These are phyloP conservation scores for Arctocebus calabarensis DNA, from an alignment of 2,797 vertebrate genomes.

Conservation along the genomic window DNA sequence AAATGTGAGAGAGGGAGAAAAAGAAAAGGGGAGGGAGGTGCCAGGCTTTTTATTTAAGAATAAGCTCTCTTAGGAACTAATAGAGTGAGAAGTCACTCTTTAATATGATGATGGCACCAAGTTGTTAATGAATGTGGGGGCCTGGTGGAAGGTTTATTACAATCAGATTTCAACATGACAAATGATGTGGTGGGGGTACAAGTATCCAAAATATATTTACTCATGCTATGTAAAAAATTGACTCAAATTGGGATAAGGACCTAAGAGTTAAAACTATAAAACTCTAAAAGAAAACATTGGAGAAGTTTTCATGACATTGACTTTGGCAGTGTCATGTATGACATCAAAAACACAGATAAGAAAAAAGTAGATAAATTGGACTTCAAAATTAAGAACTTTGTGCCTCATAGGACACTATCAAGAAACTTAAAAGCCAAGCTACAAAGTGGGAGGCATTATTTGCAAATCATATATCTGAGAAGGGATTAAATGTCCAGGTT, in stretches of 20 bases:
- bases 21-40: too few relatives aligned
- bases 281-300: not conserved
- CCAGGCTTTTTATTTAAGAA: too few relatives aligned
- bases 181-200: too few relatives aligned
- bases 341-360: not conserved
- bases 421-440: not conserved
- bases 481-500: not conserved
- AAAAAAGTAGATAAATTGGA: not conserved
- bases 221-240: not conserved
- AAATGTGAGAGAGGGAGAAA: too few relatives aligned
- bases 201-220: too few relatives aligned
- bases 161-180: too few relatives aligned
- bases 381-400: slow-evolving; percentile 21
- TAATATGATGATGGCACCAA: too few relatives aligned
- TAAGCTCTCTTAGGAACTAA: too few relatives aligned
- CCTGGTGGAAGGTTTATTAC: too few relatives aligned
- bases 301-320: not conserved
- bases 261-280: not conserved
- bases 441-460: slow-evolving; percentile 3
- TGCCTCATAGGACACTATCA: not conserved
- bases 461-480: not conserved
- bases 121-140: too few relatives aligned
- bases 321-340: slow-evolving; percentile 16
- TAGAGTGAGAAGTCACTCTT: too few relatives aligned
- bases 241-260: not conserved